Percentiles rank a stretch among this genome's conserved stretches.
Evolutionary conservation across 2,888 invertebrate genomes (phyloP).

Genomic region (Hydriomena furcata): DNA sequence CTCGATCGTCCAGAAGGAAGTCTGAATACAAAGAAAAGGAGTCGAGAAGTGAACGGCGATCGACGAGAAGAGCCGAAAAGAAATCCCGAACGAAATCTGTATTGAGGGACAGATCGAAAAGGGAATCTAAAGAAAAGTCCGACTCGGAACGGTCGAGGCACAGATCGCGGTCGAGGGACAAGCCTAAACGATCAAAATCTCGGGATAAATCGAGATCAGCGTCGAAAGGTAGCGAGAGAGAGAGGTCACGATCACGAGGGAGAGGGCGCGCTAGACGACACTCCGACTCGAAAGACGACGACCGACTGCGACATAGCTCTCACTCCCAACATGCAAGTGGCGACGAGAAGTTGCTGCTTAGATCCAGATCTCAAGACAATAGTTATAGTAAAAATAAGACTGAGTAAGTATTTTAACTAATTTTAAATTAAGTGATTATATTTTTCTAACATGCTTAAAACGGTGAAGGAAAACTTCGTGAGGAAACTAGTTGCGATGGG

Average conservation of each 20-base stretch:
- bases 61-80: conserved; percentile 58
- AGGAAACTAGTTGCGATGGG: too few species aligned
- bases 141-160: conserved; percentile 57
- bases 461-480: too few species aligned
- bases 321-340: conserved; percentile 51
- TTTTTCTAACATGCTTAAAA: too few species aligned
- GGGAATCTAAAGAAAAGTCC: conserved; percentile 56
- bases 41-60: conserved; percentile 47
- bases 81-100: conserved; percentile 52
- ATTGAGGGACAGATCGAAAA: conserved; percentile 55
- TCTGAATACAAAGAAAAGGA: conserved; percentile 60
- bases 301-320: conserved; percentile 40
- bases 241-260: conserved; percentile 46
- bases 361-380: conserved; percentile 72
- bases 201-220: conserved; percentile 54
- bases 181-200: conserved; percentile 54
- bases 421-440: not conserved
- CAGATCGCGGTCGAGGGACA: conserved; percentile 60
- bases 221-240: conserved; percentile 28
- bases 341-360: conserved; percentile 59
- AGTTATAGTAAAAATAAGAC: conserved; percentile 62
- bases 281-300: conserved; percentile 43
- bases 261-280: conserved; percentile 46
- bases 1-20: conserved; percentile 60
- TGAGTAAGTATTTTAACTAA: conserved; percentile 56